Base-by-base conservation (phyloP, 1,140 invertebrate species). In the Nilaparvata lugens region DNA sequence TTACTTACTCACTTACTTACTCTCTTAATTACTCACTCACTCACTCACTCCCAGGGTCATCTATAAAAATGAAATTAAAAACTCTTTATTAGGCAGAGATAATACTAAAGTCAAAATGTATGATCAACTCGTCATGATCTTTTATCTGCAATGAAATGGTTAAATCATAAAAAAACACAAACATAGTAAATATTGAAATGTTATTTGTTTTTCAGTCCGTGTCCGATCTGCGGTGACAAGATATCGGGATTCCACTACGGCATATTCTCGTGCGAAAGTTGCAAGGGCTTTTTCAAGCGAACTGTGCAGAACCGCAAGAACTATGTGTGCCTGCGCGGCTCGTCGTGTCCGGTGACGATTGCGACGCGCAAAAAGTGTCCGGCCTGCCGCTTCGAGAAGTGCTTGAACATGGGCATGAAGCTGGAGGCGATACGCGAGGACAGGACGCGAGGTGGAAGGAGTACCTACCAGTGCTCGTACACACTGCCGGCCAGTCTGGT, bases 231-330 rank as follows among this genome's bases (percentile, higher is more conserved):
- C 71, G 93, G 92, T 0, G 93, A 97, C 73, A 92, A 94, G 73
- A 95, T 95, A 66, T 93, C 90, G 64, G 93, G 93, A 11, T 95
- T 95, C 74, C 93, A 96, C 73, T 96, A 96, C 70, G 93, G 93
- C 11, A 97, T 97, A 66, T 97, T 96, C 74, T 95, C 93, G 11
- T 98, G 95, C 76, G 95, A 98, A 72, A 95, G 91, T 11, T 98
- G 89, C 73, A 98, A 98, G 78, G 95, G 95, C 3, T 98, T 98
- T 75, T 98, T 98, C 77, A 97, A 98, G 74, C 81, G 95, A 62
- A 98, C 94, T 43, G 95, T 98, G 4, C 95, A 98, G 77, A 98
- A 98, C 73, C 85, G 95, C 55, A 97, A 97, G 76, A 92, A 94
- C 72, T 98, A 97, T 75, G 88, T 93, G 61, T 98, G 95, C 73